Evolutionary conservation across 1,140 invertebrate genomes (phyloP), one percentile per base, ranked within the genome.

Genomic region (Euwallacea fornicatus): DNA sequence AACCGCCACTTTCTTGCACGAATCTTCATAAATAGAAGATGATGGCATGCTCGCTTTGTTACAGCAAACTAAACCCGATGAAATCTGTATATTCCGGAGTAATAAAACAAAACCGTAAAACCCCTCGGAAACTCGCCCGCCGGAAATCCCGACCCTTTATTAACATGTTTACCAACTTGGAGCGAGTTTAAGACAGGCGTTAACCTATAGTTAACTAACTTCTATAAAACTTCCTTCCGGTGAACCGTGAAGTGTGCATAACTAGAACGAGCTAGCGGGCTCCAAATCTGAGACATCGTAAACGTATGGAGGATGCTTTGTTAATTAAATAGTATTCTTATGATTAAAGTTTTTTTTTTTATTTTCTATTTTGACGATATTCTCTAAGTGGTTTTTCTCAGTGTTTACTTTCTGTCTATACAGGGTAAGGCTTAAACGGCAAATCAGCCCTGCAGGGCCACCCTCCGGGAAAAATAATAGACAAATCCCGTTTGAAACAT

Each of bases 181-280:
- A 8, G 64, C 16, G 42, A 66, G 64, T 66, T 66, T 55, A 55
- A 56, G 64, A 55, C 47, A 66, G 64, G 53, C 64, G 64, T 66
- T 66, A 66, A 66, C 64, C 64, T 55, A 44, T 42, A 66, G 64
- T 41, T 66, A 66, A 66, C 64, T 43, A 66, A 66, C 41, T 66
- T 55, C 33, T 56, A 42, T 66, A 66, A 66, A 66, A 66, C 50
- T 66, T 56, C 16, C 16, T 66, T 33, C 50, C 47, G 53, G 64
- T 56, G 64, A 66, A 66, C 64, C 53, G 53, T 66, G 64, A 54
- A 66, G 43, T 64, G 61, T 50, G 61, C 61, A 64, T 64, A 21
- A 64, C 46, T 61, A 42, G 21, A 21, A 61, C 11, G 11, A 8
- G 41, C 10, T n/a, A n/a, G 9, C 10, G 42, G 3, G 43, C 11